Evolutionary conservation across 1,140 invertebrate species (phyloP), one percentile per base, ranked within the genome.

Genomic region (Olivierus martensii): DNA sequence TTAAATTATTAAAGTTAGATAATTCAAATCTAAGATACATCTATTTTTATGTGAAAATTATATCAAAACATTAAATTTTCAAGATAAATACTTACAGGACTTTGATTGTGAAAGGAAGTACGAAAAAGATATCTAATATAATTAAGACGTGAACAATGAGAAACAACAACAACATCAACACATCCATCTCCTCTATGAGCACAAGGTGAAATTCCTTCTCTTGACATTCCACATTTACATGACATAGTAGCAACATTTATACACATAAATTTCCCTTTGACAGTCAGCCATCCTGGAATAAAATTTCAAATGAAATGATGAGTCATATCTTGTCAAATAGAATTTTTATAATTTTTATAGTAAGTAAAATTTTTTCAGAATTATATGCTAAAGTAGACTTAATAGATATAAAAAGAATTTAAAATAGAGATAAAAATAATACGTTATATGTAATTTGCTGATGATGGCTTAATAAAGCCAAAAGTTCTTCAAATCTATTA

Each of bases 161-260:
- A 75, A 18, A 89, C 78, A 21, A 90, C 59, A 57, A 89, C 79
- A 49, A 90, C 69, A 66, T 90, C 83, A 43, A 83, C 70, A 64
- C 78, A 83, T 15, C 87, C 87, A 67, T 89, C 83, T 1, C 84
- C 84, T 7, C 88, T 69, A 66, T 90, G 86, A 69, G 82, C 80
- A 53, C 77, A 79, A 0, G 84, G 82, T 49, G 82, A 82, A 57
- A 87, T 79, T 52, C 86, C 86, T 61, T 80, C 76, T 2, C 83
- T 83, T 62, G 78, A 80, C 49, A 80, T 75, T 10, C 71, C 70
- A 65, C 84, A 87, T 0, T 80, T 76, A 66, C 85, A 87, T n/a
- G 79, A 80, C n/a, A 85, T 77, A 59, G 83, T 83, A 2, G 81
- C 81, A 22, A 79, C 77, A 61, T 81, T 85, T 3, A 89, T 78